Conservation (phyloP, 2,888 invertebrate genomes). For the Patella ulyssiponensis region DNA sequence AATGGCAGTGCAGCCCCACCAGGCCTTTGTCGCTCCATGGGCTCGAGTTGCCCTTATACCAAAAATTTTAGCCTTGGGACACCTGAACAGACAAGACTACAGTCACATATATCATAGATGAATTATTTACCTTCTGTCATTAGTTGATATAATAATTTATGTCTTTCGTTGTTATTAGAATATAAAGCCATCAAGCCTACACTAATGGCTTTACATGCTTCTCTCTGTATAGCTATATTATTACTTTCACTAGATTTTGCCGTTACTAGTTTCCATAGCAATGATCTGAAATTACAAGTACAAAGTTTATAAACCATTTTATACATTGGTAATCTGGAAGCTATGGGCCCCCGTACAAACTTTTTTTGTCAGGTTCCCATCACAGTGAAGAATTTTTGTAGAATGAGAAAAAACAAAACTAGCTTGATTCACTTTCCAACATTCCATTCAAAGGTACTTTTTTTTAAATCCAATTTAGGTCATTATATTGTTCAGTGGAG, state of each 20-base stretch:
- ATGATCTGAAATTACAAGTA: constrained; percentile 35
- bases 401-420: too few relatives aligned
- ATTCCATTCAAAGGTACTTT: too few relatives aligned
- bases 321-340: neutral
- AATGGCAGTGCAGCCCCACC: too few relatives aligned
- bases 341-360: neutral
- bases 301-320: neutral
- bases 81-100: too few relatives aligned
- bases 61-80: too few relatives aligned
- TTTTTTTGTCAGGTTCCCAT: too few relatives aligned
- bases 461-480: too few relatives aligned
- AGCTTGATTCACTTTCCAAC: too few relatives aligned
- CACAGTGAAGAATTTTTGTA: too few relatives aligned
- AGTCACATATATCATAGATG: neutral
- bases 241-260: constrained; percentile 17
- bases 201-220: constrained; percentile 64
- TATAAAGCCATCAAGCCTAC: constrained; percentile 63
- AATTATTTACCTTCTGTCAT: constrained; percentile 55
- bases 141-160: constrained; percentile 60
- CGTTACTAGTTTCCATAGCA: constrained; percentile 58
- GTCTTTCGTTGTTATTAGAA: constrained; percentile 50
- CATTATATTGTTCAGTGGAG: too few relatives aligned
- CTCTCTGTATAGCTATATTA: constrained; percentile 46
- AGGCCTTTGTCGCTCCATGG: too few relatives aligned
- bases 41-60: too few relatives aligned